Conservation (phyloP, 30 jellyfish, hydroid and myxozoan genomes). For the Turritopsis dohrnii region DNA sequence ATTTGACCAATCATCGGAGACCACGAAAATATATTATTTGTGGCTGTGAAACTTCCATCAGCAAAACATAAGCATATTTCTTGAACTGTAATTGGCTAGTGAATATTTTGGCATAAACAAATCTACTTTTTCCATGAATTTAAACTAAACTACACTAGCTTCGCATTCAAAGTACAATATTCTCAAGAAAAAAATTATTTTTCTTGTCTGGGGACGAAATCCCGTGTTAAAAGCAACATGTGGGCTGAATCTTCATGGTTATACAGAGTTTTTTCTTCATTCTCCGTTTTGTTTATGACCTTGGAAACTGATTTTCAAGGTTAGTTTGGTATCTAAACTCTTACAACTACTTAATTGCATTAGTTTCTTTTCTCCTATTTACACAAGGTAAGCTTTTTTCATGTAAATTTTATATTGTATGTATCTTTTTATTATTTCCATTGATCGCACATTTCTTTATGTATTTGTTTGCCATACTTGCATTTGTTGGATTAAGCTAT, state of each 20-base stretch:
- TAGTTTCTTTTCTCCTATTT: neutral
- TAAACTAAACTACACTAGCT: neutral
- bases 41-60: neutral
- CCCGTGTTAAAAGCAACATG: constrained; percentile 29
- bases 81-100: neutral
- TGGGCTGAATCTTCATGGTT: constrained; percentile 71
- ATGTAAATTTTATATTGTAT: too few species aligned
- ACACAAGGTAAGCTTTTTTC: too few species aligned
- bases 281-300: constrained; percentile 80
- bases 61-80: constrained; percentile 11
- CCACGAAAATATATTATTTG: constrained; percentile 26
- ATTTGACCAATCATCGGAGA: constrained; percentile 17
- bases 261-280: constrained; percentile 71
- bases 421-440: too few species aligned
- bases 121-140: neutral
- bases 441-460: too few species aligned
- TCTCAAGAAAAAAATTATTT: neutral
- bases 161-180: neutral
- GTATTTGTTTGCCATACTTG: too few species aligned
- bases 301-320: constrained; percentile 64
- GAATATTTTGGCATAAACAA: neutral
- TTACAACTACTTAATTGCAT: neutral
- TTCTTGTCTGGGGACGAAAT: neutral
- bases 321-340: neutral
- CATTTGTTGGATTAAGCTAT: too few species aligned